phyloP scores from a whole-genome alignment of 2,888 invertebrate genomes.

The Cataglyphis cursor region DNA sequence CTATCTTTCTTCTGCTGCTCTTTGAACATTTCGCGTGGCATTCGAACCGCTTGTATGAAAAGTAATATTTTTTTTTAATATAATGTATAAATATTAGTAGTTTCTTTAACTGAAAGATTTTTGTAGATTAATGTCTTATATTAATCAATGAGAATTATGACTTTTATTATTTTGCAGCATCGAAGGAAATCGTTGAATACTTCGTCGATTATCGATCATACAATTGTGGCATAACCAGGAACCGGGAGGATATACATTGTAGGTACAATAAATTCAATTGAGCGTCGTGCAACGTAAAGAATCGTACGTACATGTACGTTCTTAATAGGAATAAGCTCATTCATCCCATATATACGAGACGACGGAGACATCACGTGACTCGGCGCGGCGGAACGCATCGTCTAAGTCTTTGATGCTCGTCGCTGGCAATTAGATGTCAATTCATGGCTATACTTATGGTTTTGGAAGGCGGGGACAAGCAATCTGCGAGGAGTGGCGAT shows the following conservation, averaged over 20 bases:
- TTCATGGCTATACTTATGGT: constrained; percentile 74
- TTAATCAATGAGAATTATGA: not conserved
- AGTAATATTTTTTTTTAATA: not conserved
- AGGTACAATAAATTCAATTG: constrained; percentile 75
- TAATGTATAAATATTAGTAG: not conserved
- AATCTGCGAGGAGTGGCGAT: constrained; percentile 60
- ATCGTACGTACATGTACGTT: constrained; percentile 53
- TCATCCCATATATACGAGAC: constrained; percentile 77
- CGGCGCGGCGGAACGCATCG: constrained; percentile 56
- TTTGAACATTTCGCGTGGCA: not conserved
- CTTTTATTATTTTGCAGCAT: not conserved
- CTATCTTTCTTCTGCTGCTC: not conserved
- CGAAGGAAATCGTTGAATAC: not conserved
- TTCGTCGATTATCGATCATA: constrained; percentile 67
- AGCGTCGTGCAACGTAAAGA: constrained; percentile 67
- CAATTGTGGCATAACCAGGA: constrained; percentile 55
- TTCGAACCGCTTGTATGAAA: not conserved
- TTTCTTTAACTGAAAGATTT: not conserved
- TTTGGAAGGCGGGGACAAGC: constrained; percentile 57
- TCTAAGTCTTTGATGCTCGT: constrained; percentile 78
- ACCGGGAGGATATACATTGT: constrained; percentile 58
- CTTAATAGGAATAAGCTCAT: constrained; percentile 81
- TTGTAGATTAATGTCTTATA: not conserved
- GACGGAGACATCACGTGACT: constrained; percentile 76
- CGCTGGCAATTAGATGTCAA: constrained; percentile 79